phyloP scores from a whole-genome alignment of 2,888 invertebrate species.

The Abscondita cerata region DNA sequence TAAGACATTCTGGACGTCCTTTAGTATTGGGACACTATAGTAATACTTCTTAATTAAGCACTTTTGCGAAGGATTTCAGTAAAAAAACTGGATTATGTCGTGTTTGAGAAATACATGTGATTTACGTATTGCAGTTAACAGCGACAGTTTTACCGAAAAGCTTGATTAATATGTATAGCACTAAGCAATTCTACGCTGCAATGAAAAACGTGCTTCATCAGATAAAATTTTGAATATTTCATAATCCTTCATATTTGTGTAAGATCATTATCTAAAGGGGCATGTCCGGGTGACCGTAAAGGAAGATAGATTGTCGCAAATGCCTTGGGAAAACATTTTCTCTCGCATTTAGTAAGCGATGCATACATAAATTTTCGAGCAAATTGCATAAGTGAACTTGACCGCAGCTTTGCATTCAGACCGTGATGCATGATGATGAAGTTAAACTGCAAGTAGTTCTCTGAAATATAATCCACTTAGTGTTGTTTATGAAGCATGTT shows the following conservation, averaged over 20 bases:
- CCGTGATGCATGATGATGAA: slow-evolving; percentile 23
- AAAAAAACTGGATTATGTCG: too few relatives aligned
- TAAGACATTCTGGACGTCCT: too few relatives aligned
- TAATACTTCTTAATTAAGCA: too few relatives aligned
- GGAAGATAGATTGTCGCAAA: slow-evolving; percentile 7
- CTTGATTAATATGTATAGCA: neutral
- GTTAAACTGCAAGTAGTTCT: slow-evolving; percentile 20
- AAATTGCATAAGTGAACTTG: slow-evolving; percentile 27
- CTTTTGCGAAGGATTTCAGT: too few relatives aligned
- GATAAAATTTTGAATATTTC: slow-evolving; percentile 1
- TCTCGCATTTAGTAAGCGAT: slow-evolving; percentile 19
- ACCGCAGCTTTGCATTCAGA: slow-evolving; percentile 25
- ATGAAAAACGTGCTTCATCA: neutral
- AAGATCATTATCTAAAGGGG: slow-evolving; percentile 12
- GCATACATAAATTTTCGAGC: slow-evolving; percentile 10
- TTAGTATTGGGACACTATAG: too few relatives aligned
- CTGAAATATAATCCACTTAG: slow-evolving; percentile 26
- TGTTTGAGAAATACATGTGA: too few relatives aligned
- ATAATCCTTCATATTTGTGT: neutral
- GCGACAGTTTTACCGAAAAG: neutral
- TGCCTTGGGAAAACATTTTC: slow-evolving; percentile 17
- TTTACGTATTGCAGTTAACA: too few relatives aligned
- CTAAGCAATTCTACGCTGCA: neutral
- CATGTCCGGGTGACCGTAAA: slow-evolving; percentile 12
- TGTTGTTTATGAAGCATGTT: slow-evolving; percentile 19